Evolutionary conservation across 2,888 invertebrate species (phyloP).

Genomic region (Selenia dentaria): DNA sequence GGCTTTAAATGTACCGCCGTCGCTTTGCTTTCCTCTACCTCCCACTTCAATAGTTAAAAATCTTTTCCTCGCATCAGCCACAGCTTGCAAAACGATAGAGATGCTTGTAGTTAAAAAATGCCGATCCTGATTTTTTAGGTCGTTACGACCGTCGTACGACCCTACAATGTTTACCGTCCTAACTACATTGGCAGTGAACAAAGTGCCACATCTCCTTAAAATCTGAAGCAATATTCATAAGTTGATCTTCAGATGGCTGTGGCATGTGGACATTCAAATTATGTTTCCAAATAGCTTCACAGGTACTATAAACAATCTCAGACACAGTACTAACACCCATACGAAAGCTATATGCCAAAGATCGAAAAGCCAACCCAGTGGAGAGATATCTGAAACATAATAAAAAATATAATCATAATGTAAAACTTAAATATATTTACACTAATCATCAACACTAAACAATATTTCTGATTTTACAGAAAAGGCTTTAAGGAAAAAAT

Average conservation of each 20-base stretch:
- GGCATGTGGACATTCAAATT: too few relatives aligned
- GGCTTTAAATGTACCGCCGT: slow-evolving; percentile 34
- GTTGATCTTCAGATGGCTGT: slow-evolving; percentile 8
- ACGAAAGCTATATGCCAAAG: slow-evolving; percentile 13
- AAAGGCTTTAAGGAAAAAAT: slow-evolving; percentile 35
- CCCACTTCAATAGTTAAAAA: slow-evolving; percentile 36
- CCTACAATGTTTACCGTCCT: too few relatives aligned
- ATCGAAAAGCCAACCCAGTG: slow-evolving; percentile 30
- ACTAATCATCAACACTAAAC: too few relatives aligned
- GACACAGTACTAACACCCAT: slow-evolving; percentile 31
- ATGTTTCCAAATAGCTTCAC: slow-evolving; percentile 8
- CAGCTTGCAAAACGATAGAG: slow-evolving; percentile 31
- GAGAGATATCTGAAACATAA: slow-evolving; percentile 17
- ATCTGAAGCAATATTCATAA: slow-evolving; percentile 25
- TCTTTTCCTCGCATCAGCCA: slow-evolving; percentile 32
- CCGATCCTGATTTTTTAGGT: slow-evolving; percentile 21
- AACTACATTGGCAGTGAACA: too few relatives aligned
- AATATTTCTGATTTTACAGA: slow-evolving; percentile 22
- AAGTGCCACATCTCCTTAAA: slow-evolving; percentile 7
- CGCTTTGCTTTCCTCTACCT: slow-evolving; percentile 34
- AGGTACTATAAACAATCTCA: slow-evolving; percentile 32
- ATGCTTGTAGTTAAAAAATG: too few relatives aligned
- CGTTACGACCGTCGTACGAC: too few relatives aligned
- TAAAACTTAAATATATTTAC: slow-evolving; percentile 8
- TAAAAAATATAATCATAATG: slow-evolving; percentile 20